Base-by-base conservation (phyloP, 2,888 invertebrate genomes). In the Nasonia oneida region DNA sequence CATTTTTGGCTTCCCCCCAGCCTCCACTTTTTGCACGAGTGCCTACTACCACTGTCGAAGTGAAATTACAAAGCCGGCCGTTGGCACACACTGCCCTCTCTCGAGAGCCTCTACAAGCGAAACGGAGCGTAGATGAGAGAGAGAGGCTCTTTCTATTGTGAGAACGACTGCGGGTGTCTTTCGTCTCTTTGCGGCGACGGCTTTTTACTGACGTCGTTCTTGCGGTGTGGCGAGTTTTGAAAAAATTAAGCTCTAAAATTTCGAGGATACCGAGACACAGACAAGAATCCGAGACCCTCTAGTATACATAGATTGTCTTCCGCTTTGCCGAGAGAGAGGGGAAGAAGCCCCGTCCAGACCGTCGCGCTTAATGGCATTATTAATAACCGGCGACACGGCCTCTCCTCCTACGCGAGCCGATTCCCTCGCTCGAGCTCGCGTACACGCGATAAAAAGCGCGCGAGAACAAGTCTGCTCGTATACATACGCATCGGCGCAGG, bases 301-400 rank as follows among this genome's bases (percentile, higher is more conserved):
- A 14, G 61, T 15, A 37, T 37, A 37, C 4, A 37, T 37, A 37
- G n/a, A 84, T 84, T 75, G 75, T 84, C 79, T 84, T 80, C 74
- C 50, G 57, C 47, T 79, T 73, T n/a, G 39, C 3, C 37, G 29
- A 14, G 23, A 15, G 15, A 18, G 67, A 67, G 76, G 37, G 67
- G 29, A 37, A 74, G 47, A 81, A 81, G 29, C 75, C 33, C 67
- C 67, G 67, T 78, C 50, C 73, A 47, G 33, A 84, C 79, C 23
- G 78, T 50, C 64, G 67, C 50, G 53, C 37, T 76, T 85, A 85
- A 85, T 85, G 78, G 64, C 77, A 82, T 85, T 82, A 85, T 85
- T 85, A 85, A 85, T 85, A 85, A 85, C 81, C 78, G 64, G 33
- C 85, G 85, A 77, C 81, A 18, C 33, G 64, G 8, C n/a, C 50